A percentile compares a stretch with the other conserved stretches of the same genome.
Evolutionary conservation across 2,113 vertebrate species (phyloP).

Genomic region (Xiphorhynchus elegans): DNA sequence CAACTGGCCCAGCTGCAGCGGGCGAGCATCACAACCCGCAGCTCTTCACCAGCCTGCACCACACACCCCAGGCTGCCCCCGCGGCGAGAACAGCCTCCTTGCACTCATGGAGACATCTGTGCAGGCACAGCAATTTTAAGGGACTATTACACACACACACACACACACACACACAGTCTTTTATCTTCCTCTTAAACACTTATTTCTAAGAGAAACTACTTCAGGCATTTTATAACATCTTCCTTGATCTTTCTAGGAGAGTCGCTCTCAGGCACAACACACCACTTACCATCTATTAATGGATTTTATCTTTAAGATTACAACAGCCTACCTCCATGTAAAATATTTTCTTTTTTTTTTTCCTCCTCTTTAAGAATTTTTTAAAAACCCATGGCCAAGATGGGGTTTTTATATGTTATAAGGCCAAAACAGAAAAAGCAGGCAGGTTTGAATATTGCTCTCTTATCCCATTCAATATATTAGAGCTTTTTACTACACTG

Average conservation of each 20-base stretch:
- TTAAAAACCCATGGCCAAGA: background rate
- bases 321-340: background rate
- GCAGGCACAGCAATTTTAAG: background rate
- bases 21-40: background rate
- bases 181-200: background rate
- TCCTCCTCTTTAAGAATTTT: background rate
- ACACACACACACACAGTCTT: background rate
- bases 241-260: background rate
- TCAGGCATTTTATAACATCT: background rate
- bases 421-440: background rate
- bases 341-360: background rate
- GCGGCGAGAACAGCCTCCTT: rapidly evolving
- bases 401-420: background rate
- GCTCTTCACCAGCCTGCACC: background rate
- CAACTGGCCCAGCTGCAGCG: rapidly evolving
- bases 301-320: background rate
- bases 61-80: rapidly evolving
- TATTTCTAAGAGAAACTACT: background rate
- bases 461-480: background rate
- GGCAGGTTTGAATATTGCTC: background rate
- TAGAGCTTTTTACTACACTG: background rate
- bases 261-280: background rate
- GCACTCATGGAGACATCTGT: background rate
- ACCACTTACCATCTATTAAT: background rate
- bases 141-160: too few species aligned